Percentiles rank a stretch among this genome's conserved stretches.
These are phyloP conservation scores for Lycaena phlaeas DNA, from an alignment of 2,888 invertebrate species.

Conservation along the genomic window DNA sequence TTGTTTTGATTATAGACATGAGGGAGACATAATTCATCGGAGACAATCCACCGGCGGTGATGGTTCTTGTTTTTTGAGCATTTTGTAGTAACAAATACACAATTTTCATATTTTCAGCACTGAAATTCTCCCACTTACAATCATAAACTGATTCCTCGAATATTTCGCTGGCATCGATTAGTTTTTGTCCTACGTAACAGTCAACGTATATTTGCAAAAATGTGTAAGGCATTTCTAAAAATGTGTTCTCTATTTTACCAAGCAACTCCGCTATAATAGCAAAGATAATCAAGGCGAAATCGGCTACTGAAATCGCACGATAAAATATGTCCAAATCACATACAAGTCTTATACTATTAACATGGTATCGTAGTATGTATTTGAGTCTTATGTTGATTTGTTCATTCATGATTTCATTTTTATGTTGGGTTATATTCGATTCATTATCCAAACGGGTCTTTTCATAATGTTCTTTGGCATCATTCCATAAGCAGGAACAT, in stretches of 20 bases:
- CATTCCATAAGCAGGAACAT: constrained; percentile 31
- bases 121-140: constrained; percentile 48
- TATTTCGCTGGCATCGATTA: constrained; percentile 35
- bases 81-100: constrained; percentile 37
- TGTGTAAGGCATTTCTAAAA: constrained; percentile 34
- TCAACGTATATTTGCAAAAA: constrained; percentile 38
- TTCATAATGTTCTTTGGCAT: constrained; percentile 23
- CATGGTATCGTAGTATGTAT: constrained; percentile 30
- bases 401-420: constrained; percentile 22
- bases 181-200: constrained; percentile 39
- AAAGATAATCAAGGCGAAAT: constrained; percentile 31
- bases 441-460: constrained; percentile 3
- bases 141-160: constrained; percentile 40
- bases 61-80: constrained; percentile 36
- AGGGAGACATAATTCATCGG: constrained; percentile 34
- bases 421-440: too few species aligned
- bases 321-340: constrained; percentile 30
- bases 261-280: constrained; percentile 39
- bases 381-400: constrained; percentile 28
- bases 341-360: constrained; percentile 27
- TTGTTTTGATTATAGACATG: constrained; percentile 34
- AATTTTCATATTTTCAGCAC: constrained; percentile 35
- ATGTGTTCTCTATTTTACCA: constrained; percentile 41
- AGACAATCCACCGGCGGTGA: constrained; percentile 44
- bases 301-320: constrained; percentile 33